Conservation (phyloP, 2,888 invertebrate genomes). For the Leucophenga montana region DNA sequence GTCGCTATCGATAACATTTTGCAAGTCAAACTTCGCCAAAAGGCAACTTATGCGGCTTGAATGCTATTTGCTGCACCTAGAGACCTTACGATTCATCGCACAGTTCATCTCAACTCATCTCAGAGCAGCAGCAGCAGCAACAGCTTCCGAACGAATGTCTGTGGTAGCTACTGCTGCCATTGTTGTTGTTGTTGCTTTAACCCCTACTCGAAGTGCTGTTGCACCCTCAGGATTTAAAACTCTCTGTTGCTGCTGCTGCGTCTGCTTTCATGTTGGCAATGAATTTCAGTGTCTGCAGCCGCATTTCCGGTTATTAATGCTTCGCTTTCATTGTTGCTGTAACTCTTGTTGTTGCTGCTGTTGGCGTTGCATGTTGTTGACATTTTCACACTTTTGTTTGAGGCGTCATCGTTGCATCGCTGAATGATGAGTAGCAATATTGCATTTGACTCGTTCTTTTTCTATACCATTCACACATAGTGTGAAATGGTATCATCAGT, state of each 20-base stretch:
- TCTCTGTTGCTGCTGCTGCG: not conserved
- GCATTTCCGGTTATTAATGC: conserved; percentile 50
- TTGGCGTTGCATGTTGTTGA: conserved; percentile 40
- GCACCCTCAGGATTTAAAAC: conserved; percentile 19
- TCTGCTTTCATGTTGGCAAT: conserved; percentile 52
- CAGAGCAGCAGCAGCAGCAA: conserved; percentile 10
- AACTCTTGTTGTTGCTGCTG: conserved; percentile 26
- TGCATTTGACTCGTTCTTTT: not conserved
- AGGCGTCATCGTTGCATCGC: no score
- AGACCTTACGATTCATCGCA: not conserved
- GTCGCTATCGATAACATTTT: conserved; percentile 37
- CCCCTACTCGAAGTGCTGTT: conserved; percentile 3
- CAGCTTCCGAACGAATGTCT: conserved; percentile 20
- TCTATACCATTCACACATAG: not conserved
- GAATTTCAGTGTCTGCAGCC: conserved; percentile 55
- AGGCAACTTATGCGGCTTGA: conserved; percentile 28
- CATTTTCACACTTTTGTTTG: conserved; percentile 53
- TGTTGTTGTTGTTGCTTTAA: conserved; percentile 12
- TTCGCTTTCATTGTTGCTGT: conserved; percentile 23
- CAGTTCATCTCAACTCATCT: conserved; percentile 4
- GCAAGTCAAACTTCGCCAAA: conserved; percentile 13
- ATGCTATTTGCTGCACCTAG: conserved; percentile 21
- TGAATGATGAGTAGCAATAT: no score
- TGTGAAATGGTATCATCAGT: not conserved
- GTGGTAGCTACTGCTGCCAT: conserved; percentile 17